Evolutionary conservation across 2,888 invertebrate genomes (phyloP).

Genomic region (Amblyjoppa proteus): DNA sequence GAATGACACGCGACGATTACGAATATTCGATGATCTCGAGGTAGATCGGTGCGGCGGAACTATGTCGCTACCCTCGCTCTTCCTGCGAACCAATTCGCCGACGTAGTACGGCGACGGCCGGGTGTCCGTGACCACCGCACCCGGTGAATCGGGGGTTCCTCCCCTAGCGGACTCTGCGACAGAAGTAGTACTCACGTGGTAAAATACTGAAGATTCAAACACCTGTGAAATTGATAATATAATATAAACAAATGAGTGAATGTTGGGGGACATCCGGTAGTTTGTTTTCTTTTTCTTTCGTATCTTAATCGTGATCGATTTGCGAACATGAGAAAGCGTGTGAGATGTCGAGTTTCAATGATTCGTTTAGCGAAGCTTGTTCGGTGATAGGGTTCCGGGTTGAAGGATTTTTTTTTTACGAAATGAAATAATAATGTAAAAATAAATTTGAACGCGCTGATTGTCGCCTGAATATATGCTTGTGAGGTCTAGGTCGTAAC

Average conservation of each 20-base stretch:
- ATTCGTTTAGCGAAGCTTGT: slow-evolving; percentile 18
- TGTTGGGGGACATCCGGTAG: not conserved
- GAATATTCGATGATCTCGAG: slow-evolving; percentile 68
- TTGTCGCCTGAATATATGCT: slow-evolving; percentile 56
- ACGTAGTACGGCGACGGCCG: slow-evolving; percentile 75
- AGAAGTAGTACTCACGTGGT: slow-evolving; percentile 66
- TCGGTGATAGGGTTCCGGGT: not conserved
- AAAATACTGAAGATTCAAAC: slow-evolving; percentile 63
- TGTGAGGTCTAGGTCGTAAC: slow-evolving; percentile 64
- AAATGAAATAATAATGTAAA: not conserved
- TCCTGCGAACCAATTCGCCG: slow-evolving; percentile 86
- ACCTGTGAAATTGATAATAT: slow-evolving; percentile 49
- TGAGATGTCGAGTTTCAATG: slow-evolving; percentile 8
- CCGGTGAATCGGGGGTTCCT: slow-evolving; percentile 76
- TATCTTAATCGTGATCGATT: not conserved
- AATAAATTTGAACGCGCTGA: slow-evolving; percentile 48
- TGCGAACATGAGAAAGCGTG: not conserved
- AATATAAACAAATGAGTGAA: slow-evolving; percentile 18
- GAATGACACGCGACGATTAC: slow-evolving; percentile 86
- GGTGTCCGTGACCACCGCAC: slow-evolving; percentile 70
- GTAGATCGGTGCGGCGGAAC: slow-evolving; percentile 74
- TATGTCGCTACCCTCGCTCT: slow-evolving; percentile 89
- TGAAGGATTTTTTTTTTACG: not conserved
- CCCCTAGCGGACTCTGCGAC: slow-evolving; percentile 82
- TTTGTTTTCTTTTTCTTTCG: slow-evolving; percentile 21